phyloP scores from a whole-genome alignment of 2,113 vertebrate species.

The Cygnus buccinator region DNA sequence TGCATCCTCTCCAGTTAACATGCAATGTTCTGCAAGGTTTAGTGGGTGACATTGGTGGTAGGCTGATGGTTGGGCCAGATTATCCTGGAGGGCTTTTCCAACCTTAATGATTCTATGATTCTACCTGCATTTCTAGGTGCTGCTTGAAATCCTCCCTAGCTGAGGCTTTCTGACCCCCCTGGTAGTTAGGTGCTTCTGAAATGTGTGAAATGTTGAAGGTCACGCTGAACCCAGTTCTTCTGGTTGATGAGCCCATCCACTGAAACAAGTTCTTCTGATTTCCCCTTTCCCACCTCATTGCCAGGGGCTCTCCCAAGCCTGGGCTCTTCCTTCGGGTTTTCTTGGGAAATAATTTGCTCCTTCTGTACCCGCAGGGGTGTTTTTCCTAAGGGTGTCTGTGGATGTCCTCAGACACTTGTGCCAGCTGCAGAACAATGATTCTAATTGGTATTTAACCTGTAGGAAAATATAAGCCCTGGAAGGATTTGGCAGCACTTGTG shows the following conservation, averaged over 20 bases:
- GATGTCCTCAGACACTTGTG: neutral
- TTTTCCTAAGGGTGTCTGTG: neutral
- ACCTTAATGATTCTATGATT: no score
- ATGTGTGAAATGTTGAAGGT: neutral
- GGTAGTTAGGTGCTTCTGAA: neutral
- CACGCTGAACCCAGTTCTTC: fast-evolving
- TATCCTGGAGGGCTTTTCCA: no score
- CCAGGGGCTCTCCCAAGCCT: neutral
- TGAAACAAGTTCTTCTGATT: neutral
- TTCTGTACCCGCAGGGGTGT: neutral
- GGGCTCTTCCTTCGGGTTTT: neutral
- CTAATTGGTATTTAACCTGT: neutral
- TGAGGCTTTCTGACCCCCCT: neutral
- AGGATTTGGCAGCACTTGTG: neutral
- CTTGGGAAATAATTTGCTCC: neutral
- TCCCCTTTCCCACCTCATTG: neutral
- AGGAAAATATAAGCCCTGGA: neutral
- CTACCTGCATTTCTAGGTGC: neutral
- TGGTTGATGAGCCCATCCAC: no score
- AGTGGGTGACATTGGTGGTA: no score
- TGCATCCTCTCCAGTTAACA: fast-evolving
- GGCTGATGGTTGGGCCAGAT: no score
- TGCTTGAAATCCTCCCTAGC: neutral
- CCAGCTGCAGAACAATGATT: neutral
- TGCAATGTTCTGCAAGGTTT: neutral